Percentiles rank a stretch among this genome's conserved stretches.
These are phyloP conservation scores for Camponotus fellah DNA, from an alignment of 2,888 invertebrate genomes.

Conservation along the genomic window DNA sequence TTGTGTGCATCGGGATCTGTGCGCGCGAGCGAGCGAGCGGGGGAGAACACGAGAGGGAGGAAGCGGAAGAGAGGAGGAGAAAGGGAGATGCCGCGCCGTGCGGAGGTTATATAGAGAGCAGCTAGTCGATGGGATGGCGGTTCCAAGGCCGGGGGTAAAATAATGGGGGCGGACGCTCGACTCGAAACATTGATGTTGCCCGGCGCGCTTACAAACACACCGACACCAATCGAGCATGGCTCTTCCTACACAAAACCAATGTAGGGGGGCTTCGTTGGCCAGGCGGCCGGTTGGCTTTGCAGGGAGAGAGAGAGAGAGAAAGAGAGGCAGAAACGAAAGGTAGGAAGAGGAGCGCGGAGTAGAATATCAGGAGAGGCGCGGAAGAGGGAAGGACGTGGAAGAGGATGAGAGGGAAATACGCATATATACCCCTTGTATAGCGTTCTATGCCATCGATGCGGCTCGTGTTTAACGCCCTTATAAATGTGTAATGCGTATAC, in stretches of 20 bases:
- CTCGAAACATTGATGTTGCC: conserved; percentile 80
- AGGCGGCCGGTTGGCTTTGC: conserved; percentile 71
- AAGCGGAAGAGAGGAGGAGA: conserved; percentile 39
- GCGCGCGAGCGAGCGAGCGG: conserved; percentile 17
- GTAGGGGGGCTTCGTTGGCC: conserved; percentile 73
- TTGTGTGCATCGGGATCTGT: conserved; percentile 75
- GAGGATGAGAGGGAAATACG: conserved; percentile 57
- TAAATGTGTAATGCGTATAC: conserved; percentile 81
- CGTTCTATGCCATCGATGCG: conserved; percentile 75
- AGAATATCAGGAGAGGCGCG: conserved; percentile 49
- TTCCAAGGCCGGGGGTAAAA: conserved; percentile 75
- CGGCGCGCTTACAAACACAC: conserved; percentile 78
- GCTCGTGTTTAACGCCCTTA: conserved; percentile 81
- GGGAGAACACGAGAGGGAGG: conserved; percentile 46
- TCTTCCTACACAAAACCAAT: conserved; percentile 77
- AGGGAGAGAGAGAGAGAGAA: conserved; percentile 54
- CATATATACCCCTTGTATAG: conserved; percentile 63
- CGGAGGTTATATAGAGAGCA: conserved; percentile 56
- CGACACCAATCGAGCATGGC: conserved; percentile 79
- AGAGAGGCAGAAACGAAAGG: conserved; percentile 4
- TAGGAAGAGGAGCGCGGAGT: conserved; percentile 34
- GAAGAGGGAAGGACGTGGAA: conserved; percentile 56
- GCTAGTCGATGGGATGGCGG: conserved; percentile 62
- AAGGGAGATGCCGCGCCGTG: conserved; percentile 55
- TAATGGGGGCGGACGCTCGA: conserved; percentile 79